Base-by-base conservation (phyloP, 2,113 vertebrate species). In the Cyprinodon variegatus region DNA sequence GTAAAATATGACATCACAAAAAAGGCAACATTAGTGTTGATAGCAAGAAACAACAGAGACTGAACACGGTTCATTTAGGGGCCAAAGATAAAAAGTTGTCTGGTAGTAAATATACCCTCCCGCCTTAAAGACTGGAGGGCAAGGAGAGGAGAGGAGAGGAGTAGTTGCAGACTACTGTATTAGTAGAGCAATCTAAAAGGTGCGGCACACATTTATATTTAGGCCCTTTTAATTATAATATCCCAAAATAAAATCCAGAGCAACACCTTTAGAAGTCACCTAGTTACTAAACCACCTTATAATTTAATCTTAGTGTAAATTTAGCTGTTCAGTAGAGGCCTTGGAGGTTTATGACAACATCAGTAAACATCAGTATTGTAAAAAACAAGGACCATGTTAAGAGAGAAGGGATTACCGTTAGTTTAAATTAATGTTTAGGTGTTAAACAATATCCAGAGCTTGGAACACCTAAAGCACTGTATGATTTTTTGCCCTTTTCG, bases 1-100 rank as follows among this genome's bases (percentile, higher is more conserved):
- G 67, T 88, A 80, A 91, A 84, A 79, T 83, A 87, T 74, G 76
- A 83, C 62, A 84, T 83, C 74, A 74, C 53, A 72, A 64, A 64
- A 29, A 92, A 92, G 90, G 87, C 69, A 90, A 92, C 74, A 82
- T 74, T 77, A 70, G 76, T 78, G 79, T 78, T 72, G 72, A 82
- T 78, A 64, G 50, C 68, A 45, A 77, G 76, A 79, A 66, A 83
- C 38, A 66, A 62, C 62, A 65, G n/a, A 73, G 63, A 65, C 65
- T 65, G 41, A 41, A 61, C 36, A 63, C 37, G n/a, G 72, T 61
- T 67, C 74, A 84, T 22, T 61, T 64, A 45, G 70, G 61, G 50
- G 76, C 36, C 68, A 61, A 9, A 40, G 65, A 36, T 72, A 45
- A 75, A 86, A 78, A 61, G 69, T 67, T 72, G 85, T 87, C 82